Percentiles rank a stretch among this genome's conserved stretches.
These are phyloP conservation scores for Hyalella azteca DNA, from an alignment of 2,888 invertebrate species.

Conservation along the genomic window DNA sequence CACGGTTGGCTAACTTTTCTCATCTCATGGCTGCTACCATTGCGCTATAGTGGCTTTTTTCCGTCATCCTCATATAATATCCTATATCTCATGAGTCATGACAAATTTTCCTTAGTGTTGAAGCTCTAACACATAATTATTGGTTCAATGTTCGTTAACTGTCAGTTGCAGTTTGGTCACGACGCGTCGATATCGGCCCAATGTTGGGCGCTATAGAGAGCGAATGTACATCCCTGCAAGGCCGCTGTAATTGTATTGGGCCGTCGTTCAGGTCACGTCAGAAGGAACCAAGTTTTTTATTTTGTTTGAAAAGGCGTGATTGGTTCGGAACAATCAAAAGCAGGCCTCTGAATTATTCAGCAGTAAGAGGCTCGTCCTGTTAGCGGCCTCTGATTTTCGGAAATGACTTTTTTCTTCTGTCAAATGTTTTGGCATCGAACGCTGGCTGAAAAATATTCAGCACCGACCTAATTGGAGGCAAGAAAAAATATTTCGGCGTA, in stretches of 20 bases:
- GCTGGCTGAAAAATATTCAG: background rate
- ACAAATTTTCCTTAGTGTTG: slow-evolving; percentile 12
- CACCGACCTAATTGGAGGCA: background rate
- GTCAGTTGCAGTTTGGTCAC: background rate
- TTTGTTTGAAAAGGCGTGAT: background rate
- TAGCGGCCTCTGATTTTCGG: background rate
- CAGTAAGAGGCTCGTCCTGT: background rate
- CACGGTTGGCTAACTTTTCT: background rate
- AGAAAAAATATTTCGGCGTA: no score
- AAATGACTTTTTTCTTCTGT: background rate
- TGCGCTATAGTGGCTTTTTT: background rate
- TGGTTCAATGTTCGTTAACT: slow-evolving; percentile 1
- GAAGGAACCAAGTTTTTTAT: background rate
- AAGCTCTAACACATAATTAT: background rate
- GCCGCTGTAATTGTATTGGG: slow-evolving; percentile 2
- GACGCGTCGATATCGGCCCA: slow-evolving; percentile 1
- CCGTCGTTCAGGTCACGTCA: background rate
- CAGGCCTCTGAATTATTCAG: slow-evolving; percentile 2
- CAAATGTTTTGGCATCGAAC: background rate
- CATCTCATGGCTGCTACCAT: background rate
- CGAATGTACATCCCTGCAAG: background rate
- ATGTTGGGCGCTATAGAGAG: slow-evolving; percentile 6
- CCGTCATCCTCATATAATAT: background rate
- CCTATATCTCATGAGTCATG: background rate
- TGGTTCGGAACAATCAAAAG: background rate